These are phyloP conservation scores for Drosophila triauraria DNA, from an alignment of 1,140 invertebrate species.

Conservation along the genomic window DNA sequence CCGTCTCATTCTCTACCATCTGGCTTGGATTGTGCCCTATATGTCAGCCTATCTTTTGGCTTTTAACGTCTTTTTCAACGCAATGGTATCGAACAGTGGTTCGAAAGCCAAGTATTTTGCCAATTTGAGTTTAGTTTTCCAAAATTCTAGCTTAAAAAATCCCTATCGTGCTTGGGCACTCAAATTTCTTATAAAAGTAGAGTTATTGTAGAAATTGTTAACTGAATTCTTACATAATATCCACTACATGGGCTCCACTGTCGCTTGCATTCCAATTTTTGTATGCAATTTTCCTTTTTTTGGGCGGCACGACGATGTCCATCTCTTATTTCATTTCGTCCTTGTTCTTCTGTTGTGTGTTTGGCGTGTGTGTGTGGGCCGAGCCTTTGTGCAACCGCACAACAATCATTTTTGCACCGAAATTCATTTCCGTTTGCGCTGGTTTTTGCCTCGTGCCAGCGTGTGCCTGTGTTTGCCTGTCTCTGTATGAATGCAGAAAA, in stretches of 20 bases:
- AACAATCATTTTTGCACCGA: constrained; percentile 80
- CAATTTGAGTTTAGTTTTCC: neutral
- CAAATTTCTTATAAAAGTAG: neutral
- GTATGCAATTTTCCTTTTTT: constrained; percentile 53
- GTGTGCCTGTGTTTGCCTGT: constrained; percentile 5
- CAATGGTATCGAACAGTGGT: constrained; percentile 50
- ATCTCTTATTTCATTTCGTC: constrained; percentile 62
- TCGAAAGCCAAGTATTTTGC: neutral
- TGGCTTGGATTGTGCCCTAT: constrained; percentile 12
- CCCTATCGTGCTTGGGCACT: no score
- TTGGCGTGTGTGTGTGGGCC: constrained; percentile 8
- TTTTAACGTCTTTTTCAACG: constrained; percentile 64
- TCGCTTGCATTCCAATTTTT: constrained; percentile 44
- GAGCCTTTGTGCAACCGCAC: constrained; percentile 71
- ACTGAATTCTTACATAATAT: neutral
- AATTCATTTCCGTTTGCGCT: constrained; percentile 76
- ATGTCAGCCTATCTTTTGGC: constrained; percentile 62
- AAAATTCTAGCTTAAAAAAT: rapidly evolving
- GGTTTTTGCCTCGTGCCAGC: constrained; percentile 26
- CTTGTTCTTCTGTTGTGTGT: constrained; percentile 23
- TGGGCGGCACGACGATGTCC: constrained; percentile 30
- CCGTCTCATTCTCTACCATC: constrained; percentile 1
- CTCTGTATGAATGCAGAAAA: constrained; percentile 42
- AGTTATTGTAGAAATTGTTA: neutral
- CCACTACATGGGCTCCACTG: constrained; percentile 25